These are phyloP conservation scores for Pollenia angustigena DNA, from an alignment of 2,888 invertebrate genomes.

Conservation along the genomic window DNA sequence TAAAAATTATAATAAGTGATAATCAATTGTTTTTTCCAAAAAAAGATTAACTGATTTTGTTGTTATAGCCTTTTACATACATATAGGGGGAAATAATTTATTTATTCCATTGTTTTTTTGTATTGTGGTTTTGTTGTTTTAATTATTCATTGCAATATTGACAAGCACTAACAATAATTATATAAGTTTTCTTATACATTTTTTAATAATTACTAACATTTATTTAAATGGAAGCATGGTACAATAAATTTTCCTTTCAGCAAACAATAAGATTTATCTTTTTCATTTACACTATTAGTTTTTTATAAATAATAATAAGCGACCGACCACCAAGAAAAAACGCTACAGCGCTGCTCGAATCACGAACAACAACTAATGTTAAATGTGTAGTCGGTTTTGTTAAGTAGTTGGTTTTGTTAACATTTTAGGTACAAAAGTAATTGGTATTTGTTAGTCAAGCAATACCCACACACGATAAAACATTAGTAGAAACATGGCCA, in stretches of 20 bases:
- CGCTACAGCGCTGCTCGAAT: slow-evolving; percentile 59
- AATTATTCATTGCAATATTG: slow-evolving; percentile 3
- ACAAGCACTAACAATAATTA: slow-evolving; percentile 23
- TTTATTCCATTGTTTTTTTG: neutral
- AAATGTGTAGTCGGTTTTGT: slow-evolving; percentile 52
- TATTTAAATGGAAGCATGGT: slow-evolving; percentile 6
- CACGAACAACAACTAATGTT: slow-evolving; percentile 69
- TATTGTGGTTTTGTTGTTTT: neutral
- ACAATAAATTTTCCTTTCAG: neutral
- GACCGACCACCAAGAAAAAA: slow-evolving; percentile 27
- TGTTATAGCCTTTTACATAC: slow-evolving; percentile 1
- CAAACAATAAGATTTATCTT: slow-evolving; percentile 23
- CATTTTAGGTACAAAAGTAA: neutral
- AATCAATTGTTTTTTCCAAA: slow-evolving; percentile 25
- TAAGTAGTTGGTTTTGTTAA: slow-evolving; percentile 39
- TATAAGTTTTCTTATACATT: slow-evolving; percentile 19
- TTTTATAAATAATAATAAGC: slow-evolving; percentile 2
- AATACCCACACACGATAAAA: neutral
- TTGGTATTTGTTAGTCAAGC: neutral
- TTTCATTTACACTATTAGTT: slow-evolving; percentile 23
- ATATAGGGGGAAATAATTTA: no score
- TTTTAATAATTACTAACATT: neutral
- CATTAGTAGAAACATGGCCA: no score
- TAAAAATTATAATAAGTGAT: slow-evolving; percentile 28
- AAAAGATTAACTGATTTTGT: slow-evolving; percentile 25